Evolutionary conservation across 2,888 invertebrate species (phyloP).

Genomic region (Mythimna impura): DNA sequence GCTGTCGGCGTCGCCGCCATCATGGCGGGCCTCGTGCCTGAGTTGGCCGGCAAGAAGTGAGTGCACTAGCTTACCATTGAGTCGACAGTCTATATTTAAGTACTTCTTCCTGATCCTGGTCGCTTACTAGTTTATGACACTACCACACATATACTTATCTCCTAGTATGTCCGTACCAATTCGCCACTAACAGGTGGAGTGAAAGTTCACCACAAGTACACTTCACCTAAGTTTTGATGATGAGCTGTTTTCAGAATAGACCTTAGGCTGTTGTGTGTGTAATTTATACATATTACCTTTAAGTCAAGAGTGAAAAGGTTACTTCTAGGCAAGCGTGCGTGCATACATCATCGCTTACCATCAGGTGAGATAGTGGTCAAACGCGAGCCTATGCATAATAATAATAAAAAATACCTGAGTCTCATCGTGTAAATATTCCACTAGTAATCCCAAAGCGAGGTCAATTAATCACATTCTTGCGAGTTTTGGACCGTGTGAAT

Average conservation of each 20-base stretch:
- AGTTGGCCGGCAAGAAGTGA: slow-evolving; percentile 95
- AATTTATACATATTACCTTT: not conserved
- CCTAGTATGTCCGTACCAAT: not conserved
- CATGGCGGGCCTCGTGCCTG: slow-evolving; percentile 94
- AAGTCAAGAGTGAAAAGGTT: too few species aligned
- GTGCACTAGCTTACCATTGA: slow-evolving; percentile 49
- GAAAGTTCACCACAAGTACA: not conserved
- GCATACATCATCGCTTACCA: too few species aligned
- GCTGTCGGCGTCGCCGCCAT: slow-evolving; percentile 96
- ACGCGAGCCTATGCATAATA: too few species aligned
- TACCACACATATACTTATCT: not conserved
- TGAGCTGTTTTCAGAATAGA: not conserved
- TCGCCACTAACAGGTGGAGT: not conserved
- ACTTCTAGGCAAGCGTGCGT: too few species aligned
- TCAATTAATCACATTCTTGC: not conserved
- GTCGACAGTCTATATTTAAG: too few species aligned
- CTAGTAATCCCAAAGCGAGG: not conserved
- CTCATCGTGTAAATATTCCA: not conserved
- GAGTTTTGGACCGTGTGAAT: not conserved
- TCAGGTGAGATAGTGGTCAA: too few species aligned
- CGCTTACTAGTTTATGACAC: not conserved
- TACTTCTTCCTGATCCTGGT: not conserved
- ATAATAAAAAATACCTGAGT: not conserved
- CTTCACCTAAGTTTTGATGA: not conserved
- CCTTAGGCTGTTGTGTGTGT: not conserved